Base-by-base conservation (phyloP, 2,797 vertebrate genomes). In the Gobionotothen gibberifrons region DNA sequence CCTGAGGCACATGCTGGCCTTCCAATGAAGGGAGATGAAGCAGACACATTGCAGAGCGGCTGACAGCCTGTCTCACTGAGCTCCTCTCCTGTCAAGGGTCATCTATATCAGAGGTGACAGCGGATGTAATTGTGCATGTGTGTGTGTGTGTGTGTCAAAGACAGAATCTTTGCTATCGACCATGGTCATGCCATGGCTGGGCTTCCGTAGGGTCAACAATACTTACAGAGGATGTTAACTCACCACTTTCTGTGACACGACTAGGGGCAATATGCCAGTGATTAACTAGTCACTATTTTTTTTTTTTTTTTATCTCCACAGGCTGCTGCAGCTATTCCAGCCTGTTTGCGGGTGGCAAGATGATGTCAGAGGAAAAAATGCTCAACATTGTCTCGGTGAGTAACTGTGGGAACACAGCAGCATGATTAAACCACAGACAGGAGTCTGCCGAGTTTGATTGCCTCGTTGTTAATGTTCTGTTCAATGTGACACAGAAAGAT, bases 1-100 rank as follows among this genome's bases (percentile, higher is more conserved):
- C 86, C 85, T 66, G 69, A 85, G 90, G 86, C 88, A 83, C 89
- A 88, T 87, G 89, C 72, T 86, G 85, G 84, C 85, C 87, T 73
- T 92, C 87, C 83, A 57, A 53, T 73, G 79, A 80, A 68, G 58
- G 56, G 52, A 83, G 89, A 86, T 69, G 54, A 78, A 73, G 32
- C 68, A 66, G 84, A 85, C 64, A 76, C 81, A 71, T 26, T 29
- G 84, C 68, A 56, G 75, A 82, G 82, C 79, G 21, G 87, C 85
- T 90, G 92, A 93, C 90, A 91, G 84, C 36, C 80, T 70, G 82
- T 84, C 89, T 65, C 8, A 60, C 75, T 32, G 68, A 79, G 83
- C 78, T 74, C 76, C 74, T 82, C 77, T 78, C 69, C 87, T 79
- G 83, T 85, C 83, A 68, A 13, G 74, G 76, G 78, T 89, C 81